Percentiles rank a stretch among this genome's conserved stretches.
Evolutionary conservation across 2,797 vertebrate species (phyloP).

Genomic region (Meriones psammophilus): DNA sequence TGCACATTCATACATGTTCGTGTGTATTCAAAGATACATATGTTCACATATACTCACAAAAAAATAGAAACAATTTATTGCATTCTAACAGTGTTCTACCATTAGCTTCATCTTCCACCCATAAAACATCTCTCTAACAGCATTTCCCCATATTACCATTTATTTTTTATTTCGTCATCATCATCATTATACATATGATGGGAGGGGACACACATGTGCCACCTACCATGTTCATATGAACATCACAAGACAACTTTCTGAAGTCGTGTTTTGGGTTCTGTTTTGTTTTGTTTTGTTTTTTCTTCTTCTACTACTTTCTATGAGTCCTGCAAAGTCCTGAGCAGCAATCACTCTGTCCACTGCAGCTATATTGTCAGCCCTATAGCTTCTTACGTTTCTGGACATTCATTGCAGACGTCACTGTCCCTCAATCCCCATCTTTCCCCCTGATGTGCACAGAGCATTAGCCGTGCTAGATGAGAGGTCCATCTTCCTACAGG

Average conservation of each 20-base stretch:
- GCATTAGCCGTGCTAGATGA: slow-evolving; percentile 17
- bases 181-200: no score
- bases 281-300: neutral
- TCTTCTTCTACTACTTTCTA: neutral
- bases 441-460: slow-evolving; percentile 36
- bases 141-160: neutral
- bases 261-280: neutral
- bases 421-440: slow-evolving; percentile 38
- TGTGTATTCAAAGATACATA: neutral
- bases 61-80: neutral
- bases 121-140: neutral
- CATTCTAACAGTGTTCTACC: neutral
- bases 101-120: neutral
- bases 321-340: neutral
- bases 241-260: neutral
- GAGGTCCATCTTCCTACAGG: slow-evolving; percentile 52
- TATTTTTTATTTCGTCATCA: neutral
- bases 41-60: neutral
- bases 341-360: neutral
- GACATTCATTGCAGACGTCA: slow-evolving; percentile 68
- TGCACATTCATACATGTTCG: neutral
- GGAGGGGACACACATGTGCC: no score
- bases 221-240: neutral
- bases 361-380: neutral
- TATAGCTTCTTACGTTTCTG: neutral